Conservation (phyloP, 2,113 vertebrate genomes). For the Alligator mississippiensis region DNA sequence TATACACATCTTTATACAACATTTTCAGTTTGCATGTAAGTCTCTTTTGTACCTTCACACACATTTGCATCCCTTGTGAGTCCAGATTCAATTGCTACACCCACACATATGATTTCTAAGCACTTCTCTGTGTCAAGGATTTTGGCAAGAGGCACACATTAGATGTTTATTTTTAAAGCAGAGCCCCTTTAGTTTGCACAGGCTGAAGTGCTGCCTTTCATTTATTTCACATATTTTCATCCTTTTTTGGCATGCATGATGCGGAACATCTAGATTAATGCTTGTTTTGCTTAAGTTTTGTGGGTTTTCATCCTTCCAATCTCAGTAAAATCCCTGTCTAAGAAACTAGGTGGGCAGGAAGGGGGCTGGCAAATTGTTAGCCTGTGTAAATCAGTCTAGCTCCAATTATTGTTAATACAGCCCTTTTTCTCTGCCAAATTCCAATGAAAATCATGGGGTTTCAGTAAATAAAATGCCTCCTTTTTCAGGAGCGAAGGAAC, state of each 20-base stretch:
- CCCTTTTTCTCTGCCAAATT: not conserved
- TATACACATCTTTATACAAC: not conserved
- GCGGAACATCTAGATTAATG: not conserved
- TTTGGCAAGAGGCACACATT: not conserved
- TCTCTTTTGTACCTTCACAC: no score
- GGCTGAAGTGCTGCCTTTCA: not conserved
- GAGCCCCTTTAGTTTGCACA: fast-evolving
- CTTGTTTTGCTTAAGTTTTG: not conserved
- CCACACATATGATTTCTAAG: not conserved
- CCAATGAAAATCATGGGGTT: not conserved
- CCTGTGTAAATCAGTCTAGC: not conserved
- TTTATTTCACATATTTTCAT: not conserved
- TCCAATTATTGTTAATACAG: not conserved
- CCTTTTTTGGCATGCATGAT: not conserved
- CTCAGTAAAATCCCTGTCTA: not conserved
- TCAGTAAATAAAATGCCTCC: fast-evolving
- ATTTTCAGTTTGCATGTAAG: not conserved
- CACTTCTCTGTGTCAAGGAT: not conserved
- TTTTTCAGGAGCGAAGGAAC: not conserved
- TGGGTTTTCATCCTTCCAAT: not conserved
- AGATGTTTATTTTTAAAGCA: not conserved
- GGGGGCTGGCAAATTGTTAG: not conserved
- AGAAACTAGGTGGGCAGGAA: not conserved
- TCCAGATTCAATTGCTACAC: no score
- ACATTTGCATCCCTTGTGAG: fast-evolving